Evolutionary conservation across 2,888 invertebrate genomes (phyloP).

Genomic region (Napeogenes inachia): DNA sequence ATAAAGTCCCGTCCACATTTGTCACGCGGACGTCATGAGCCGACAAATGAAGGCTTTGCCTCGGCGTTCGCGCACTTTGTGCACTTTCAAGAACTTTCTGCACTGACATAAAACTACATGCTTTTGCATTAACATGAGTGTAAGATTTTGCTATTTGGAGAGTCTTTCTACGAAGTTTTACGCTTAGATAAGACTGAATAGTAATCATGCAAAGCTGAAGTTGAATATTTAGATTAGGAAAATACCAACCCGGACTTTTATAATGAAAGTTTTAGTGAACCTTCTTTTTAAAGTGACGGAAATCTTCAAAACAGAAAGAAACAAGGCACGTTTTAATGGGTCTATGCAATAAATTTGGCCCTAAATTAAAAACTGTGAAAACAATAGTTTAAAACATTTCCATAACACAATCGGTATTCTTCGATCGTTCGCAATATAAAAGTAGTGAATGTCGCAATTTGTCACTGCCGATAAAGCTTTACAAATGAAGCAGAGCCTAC

Average conservation of each 20-base stretch:
- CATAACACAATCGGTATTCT: constrained; percentile 43
- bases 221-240: constrained; percentile 38
- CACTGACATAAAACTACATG: constrained; percentile 72
- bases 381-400: constrained; percentile 34
- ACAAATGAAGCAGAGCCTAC: constrained; percentile 67
- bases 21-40: constrained; percentile 74
- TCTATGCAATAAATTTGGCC: background rate
- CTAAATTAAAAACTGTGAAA: constrained; percentile 7
- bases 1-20: constrained; percentile 73
- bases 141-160: constrained; percentile 60
- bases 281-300: constrained; percentile 10
- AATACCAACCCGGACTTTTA: constrained; percentile 8
- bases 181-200: constrained; percentile 65
- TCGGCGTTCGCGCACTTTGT: constrained; percentile 71
- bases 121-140: constrained; percentile 71
- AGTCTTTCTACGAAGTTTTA: constrained; percentile 68
- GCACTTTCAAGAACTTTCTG: constrained; percentile 74
- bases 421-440: constrained; percentile 60
- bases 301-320: background rate
- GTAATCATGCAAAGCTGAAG: constrained; percentile 60
- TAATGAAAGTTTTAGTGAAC: constrained; percentile 6
- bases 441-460: constrained; percentile 64
- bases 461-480: constrained; percentile 68
- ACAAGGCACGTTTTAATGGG: background rate
- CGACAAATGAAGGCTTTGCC: constrained; percentile 78